Evolutionary conservation across 2,797 vertebrate species (phyloP).

Genomic region (Lepus townsendii): DNA sequence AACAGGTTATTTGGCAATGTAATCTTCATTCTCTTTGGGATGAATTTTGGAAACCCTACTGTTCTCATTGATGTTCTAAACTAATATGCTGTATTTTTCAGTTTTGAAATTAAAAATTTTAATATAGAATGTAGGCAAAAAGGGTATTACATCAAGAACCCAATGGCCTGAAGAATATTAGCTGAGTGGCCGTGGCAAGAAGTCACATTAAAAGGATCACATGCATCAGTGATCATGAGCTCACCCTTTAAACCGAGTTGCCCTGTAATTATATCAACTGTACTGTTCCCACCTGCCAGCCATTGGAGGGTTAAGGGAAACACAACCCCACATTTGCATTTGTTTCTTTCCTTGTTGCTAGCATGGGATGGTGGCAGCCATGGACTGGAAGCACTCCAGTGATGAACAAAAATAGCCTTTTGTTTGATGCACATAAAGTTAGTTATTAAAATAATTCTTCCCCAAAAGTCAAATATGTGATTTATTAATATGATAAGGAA

Average conservation of each 20-base stretch:
- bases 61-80: constrained; percentile 27
- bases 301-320: not conserved
- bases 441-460: not conserved
- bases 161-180: not conserved
- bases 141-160: not conserved
- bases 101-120: not conserved
- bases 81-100: not conserved
- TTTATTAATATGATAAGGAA: not conserved
- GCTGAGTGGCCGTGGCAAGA: not conserved
- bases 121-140: not conserved
- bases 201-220: not conserved
- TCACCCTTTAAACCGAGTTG: not conserved
- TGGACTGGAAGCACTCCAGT: not conserved
- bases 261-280: no score
- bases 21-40: not conserved
- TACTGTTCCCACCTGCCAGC: not conserved
- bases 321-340: not conserved
- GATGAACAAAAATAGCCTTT: not conserved
- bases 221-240: not conserved
- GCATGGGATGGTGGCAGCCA: not conserved
- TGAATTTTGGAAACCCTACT: constrained; percentile 16
- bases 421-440: not conserved
- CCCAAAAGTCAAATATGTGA: not conserved
- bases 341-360: not conserved
- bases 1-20: not conserved